Base-by-base conservation (phyloP, 2,888 invertebrate species). In the Pollenia labialis region DNA sequence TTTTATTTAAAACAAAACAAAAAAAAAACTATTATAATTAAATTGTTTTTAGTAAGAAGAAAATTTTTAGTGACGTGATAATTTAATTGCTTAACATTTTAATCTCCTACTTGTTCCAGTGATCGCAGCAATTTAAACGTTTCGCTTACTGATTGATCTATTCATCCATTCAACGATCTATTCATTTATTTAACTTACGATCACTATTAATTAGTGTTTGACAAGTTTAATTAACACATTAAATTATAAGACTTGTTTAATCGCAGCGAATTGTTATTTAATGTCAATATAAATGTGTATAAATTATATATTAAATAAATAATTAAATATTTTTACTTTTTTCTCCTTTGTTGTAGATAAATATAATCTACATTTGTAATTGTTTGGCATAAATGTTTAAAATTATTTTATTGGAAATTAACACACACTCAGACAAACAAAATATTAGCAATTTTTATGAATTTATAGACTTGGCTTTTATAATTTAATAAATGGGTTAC, bases 61-160 rank as follows among this genome's bases (percentile, higher is more conserved):
- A 69, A 74, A 68, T 80, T 62, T 85, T 74, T 52, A 48, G 23
- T 74, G 79, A 85, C 84, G 84, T 75, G 66, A 74, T 40, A 79
- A 46, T 77, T 72, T 60, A 69, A 64, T 44, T 66, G 40, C 32
- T 81, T 42, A 32, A 6, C 32, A 6, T 32, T 32, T 32, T 6
- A 32, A 32, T 32, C 32, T 32, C 4, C 4, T 32, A 6, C 16
- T 3, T 14, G 9, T 10, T 48, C 46, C 16, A 18, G n/a, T 16
- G 16, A 48, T 64, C 44, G n/a, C 14, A 4, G 9, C 10, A 48
- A 68, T 9, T 79, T 12, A 69, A 75, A 80, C n/a, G 54, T 66
- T 62, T 46, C 8, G 32, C 32, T 32, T 32, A 18, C 23, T 42
- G 16, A 58, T 42, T 16, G 48, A 54, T 54, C 46, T 32, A 16